Evolutionary conservation across 2,888 invertebrate species (phyloP), one percentile per base, ranked within the genome.

Genomic region (Craniophora ligustri): DNA sequence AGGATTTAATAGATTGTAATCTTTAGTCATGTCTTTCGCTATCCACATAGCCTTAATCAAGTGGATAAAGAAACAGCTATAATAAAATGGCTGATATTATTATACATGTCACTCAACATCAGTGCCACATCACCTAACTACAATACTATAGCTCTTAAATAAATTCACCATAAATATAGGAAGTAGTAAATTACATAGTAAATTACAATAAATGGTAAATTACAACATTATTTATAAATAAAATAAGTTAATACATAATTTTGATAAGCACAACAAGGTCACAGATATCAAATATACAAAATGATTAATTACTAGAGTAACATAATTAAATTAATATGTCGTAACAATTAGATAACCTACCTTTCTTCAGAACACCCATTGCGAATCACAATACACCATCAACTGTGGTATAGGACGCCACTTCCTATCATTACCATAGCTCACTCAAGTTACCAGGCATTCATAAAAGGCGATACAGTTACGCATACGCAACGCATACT

Each of bases 381-480:
- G 45, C 73, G 47, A 61, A 39, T 55, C 72, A 72, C 76, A 76
- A 69, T 67, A 65, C 67, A 60, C 67, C 64, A 75, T 74, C 57
- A 59, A 83, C 79, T 80, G 72, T 44, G 54, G 63, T 61, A 75
- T 66, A 70, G 72, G 76, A 68, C 74, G 70, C 72, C 56, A 84
- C 84, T 86, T 86, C 85, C 86, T 84, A 70, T 62, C 59, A 55
- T 47, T 60, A 54, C 71, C 70, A 67, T 72, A 74, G 61, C 44
- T 35, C 31, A 60, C 54, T 67, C 61, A 66, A 67, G 57, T 72
- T 72, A 79, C 77, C 72, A 75, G 79, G 79, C 59, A 41, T 50
- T 49, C 85, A 81, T 85, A 88, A 79, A 86, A 71, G 85, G 89
- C 56, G 78, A 67, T 87, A 91, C 91, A 89, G 91, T 91, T 92